phyloP scores from a whole-genome alignment of 2,113 vertebrate genomes.

The Pagrus major region DNA sequence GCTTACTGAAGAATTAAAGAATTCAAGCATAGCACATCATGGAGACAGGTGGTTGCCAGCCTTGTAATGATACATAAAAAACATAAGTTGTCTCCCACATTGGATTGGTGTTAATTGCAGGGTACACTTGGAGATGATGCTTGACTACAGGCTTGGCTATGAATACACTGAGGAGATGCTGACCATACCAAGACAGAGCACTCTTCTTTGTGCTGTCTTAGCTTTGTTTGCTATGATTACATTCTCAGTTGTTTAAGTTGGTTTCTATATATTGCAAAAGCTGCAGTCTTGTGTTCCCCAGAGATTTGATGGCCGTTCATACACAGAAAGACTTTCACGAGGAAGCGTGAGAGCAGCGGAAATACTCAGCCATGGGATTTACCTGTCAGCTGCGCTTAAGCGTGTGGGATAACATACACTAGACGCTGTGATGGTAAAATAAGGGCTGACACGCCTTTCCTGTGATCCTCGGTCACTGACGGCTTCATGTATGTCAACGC shows the following conservation, averaged over 20 bases:
- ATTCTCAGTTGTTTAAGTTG: constrained; percentile 28
- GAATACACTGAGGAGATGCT: constrained; percentile 4
- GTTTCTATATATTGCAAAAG: constrained; percentile 47
- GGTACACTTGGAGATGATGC: constrained; percentile 35
- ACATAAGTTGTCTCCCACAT: constrained; percentile 66
- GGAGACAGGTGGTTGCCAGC: constrained; percentile 57
- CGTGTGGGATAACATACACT: constrained; percentile 47
- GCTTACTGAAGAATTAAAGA: constrained; percentile 55
- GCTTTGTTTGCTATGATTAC: constrained; percentile 28
- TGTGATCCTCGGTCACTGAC: constrained; percentile 54
- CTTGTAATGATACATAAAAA: constrained; percentile 59
- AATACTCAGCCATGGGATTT: constrained; percentile 71
- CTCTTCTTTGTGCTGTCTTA: constrained; percentile 7
- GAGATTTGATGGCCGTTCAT: constrained; percentile 47
- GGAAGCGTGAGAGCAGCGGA: constrained; percentile 61
- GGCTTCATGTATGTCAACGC: constrained; percentile 43
- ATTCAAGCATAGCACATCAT: constrained; percentile 48
- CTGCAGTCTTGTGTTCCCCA: constrained; percentile 47
- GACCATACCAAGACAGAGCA: constrained; percentile 1
- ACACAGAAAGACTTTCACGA: constrained; percentile 62
- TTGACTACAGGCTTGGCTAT: constrained; percentile 25
- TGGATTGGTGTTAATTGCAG: constrained; percentile 50
- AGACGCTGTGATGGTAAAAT: constrained; percentile 53
- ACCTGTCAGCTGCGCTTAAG: constrained; percentile 72
- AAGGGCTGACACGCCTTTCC: constrained; percentile 58